Evolutionary conservation across 2,113 vertebrate species (phyloP).

Genomic region (Dasyornis broadbenti): DNA sequence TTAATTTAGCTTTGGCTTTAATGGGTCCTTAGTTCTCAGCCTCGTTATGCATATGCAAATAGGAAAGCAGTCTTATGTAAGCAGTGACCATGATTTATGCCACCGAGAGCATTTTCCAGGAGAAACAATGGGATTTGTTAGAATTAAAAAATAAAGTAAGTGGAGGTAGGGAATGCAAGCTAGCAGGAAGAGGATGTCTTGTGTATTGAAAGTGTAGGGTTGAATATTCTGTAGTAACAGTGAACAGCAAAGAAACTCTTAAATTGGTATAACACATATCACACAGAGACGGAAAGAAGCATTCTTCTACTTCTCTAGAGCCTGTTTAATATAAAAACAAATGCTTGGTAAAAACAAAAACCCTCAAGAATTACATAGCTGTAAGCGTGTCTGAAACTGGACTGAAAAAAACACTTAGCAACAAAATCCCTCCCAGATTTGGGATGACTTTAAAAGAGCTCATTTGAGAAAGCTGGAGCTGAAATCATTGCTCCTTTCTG

Average conservation of each 20-base stretch:
- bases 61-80: neutral
- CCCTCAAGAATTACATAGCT: neutral
- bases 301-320: neutral
- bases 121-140: neutral
- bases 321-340: neutral
- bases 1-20: neutral
- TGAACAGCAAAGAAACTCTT: neutral
- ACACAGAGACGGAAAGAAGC: neutral
- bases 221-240: neutral
- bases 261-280: neutral
- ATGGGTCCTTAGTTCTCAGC: neutral
- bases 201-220: neutral
- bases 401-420: neutral
- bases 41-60: neutral
- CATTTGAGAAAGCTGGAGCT: neutral
- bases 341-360: neutral
- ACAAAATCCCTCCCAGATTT: neutral
- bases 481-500: neutral
- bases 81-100: neutral
- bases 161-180: neutral
- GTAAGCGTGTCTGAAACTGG: neutral
- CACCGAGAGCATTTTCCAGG: neutral
- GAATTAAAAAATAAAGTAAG: neutral
- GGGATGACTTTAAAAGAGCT: neutral
- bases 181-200: neutral